A percentile compares a stretch with the other conserved stretches of the same genome.
Evolutionary conservation across 2,797 vertebrate species (phyloP).

Genomic region (Enteromius treurensis): DNA sequence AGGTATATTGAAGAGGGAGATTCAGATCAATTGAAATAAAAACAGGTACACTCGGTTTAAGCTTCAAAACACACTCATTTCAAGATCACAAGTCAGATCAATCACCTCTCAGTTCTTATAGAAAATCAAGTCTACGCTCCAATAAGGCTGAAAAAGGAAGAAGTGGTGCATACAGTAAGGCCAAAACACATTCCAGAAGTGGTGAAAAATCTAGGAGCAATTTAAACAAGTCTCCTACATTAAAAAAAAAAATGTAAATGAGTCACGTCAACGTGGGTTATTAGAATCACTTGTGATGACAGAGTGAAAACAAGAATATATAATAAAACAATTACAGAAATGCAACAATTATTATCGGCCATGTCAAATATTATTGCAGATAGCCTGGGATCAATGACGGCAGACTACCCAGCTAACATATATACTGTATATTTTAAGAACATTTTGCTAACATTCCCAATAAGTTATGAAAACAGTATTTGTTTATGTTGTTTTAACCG

Average conservation of each 20-base stretch:
- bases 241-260: slow-evolving; percentile 34
- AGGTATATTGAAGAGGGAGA: slow-evolving; percentile 44
- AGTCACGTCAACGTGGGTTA: slow-evolving; percentile 26
- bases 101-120: slow-evolving; percentile 34
- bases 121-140: slow-evolving; percentile 45
- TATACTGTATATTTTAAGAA: background rate
- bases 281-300: slow-evolving; percentile 2
- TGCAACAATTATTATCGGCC: background rate
- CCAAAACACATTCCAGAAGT: slow-evolving; percentile 56
- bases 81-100: slow-evolving; percentile 51
- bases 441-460: background rate
- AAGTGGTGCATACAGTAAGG: slow-evolving; percentile 52
- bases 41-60: slow-evolving; percentile 53
- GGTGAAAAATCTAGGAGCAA: slow-evolving; percentile 39
- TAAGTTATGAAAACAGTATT: background rate
- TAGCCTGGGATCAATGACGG: background rate
- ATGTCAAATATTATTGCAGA: slow-evolving; percentile 17
- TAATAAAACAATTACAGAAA: slow-evolving; percentile 17
- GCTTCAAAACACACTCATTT: slow-evolving; percentile 58
- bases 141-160: slow-evolving; percentile 43
- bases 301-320: slow-evolving; percentile 34
- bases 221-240: slow-evolving; percentile 20
- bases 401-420: background rate
- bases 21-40: slow-evolving; percentile 48
- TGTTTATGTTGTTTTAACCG: background rate